Conservation (phyloP, 2,888 invertebrate species). For the Drosophila dives region DNA sequence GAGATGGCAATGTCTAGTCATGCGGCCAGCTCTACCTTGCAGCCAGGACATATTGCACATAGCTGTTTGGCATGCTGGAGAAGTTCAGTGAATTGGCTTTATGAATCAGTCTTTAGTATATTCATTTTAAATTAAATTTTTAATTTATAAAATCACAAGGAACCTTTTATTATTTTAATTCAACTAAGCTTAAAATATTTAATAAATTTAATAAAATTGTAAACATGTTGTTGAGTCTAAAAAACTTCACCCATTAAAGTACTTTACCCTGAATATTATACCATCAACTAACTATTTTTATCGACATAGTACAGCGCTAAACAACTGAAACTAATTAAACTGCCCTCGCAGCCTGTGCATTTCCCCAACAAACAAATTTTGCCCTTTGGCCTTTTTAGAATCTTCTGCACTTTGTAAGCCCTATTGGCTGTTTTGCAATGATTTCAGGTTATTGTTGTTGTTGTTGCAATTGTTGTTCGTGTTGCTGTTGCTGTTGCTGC, state of each 20-base stretch:
- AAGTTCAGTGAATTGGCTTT: constrained; percentile 15
- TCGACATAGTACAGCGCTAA: background rate
- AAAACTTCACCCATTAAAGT: background rate
- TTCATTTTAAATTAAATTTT: background rate
- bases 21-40: constrained; percentile 44
- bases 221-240: background rate
- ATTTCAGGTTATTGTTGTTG: constrained; percentile 45
- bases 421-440: constrained; percentile 51
- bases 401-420: constrained; percentile 54
- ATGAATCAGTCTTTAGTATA: background rate
- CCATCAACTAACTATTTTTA: background rate
- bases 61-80: constrained; percentile 16
- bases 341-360: constrained; percentile 28
- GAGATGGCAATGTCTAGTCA: constrained; percentile 70
- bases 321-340: background rate
- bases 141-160: background rate
- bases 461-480: constrained; percentile 21
- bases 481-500: constrained; percentile 36
- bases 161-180: background rate
- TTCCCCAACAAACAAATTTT: constrained; percentile 33
- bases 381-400: constrained; percentile 59
- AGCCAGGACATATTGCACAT: constrained; percentile 39
- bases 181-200: background rate
- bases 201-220: background rate
- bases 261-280: background rate